Evolutionary conservation across 2,888 invertebrate species (phyloP).

Genomic region (Rhamphomyia laevipes): DNA sequence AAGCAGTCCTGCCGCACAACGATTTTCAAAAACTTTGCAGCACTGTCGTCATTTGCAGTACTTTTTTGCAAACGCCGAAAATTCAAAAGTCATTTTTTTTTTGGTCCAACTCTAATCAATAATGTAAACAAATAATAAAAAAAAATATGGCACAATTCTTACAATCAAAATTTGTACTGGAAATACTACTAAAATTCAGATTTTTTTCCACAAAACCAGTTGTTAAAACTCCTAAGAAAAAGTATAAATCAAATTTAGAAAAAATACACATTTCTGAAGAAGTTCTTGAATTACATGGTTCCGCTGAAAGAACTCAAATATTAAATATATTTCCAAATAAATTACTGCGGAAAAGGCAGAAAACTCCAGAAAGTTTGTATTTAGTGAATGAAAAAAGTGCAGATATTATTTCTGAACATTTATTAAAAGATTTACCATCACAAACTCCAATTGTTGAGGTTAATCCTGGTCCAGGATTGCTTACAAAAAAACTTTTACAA

Average conservation of each 20-base stretch:
- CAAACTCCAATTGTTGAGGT: slow-evolving; percentile 43
- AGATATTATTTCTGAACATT: slow-evolving; percentile 20
- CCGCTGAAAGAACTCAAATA: slow-evolving; percentile 3
- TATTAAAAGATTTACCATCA: slow-evolving; percentile 22
- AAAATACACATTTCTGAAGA: not conserved
- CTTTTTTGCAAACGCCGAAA: too few relatives aligned
- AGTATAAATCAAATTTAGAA: not conserved
- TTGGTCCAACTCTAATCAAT: too few relatives aligned
- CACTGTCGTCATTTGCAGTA: too few relatives aligned
- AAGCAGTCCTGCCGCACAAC: too few relatives aligned
- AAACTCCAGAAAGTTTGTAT: slow-evolving; percentile 25
- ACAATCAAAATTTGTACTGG: too few relatives aligned
- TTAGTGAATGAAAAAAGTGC: slow-evolving; percentile 24
- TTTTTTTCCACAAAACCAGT: too few relatives aligned
- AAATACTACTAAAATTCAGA: too few relatives aligned
- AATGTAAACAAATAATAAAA: too few relatives aligned
- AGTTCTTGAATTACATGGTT: not conserved
- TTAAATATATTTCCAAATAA: slow-evolving; percentile 24
- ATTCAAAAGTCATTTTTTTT: too few relatives aligned
- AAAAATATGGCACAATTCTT: too few relatives aligned
- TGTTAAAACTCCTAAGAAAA: not conserved
- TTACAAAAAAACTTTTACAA: slow-evolving; percentile 47
- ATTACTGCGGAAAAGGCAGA: slow-evolving; percentile 26
- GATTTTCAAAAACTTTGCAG: too few relatives aligned
- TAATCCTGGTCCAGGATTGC: slow-evolving; percentile 55